A percentile compares a stretch with the other conserved stretches of the same genome.
Evolutionary conservation across 1,140 invertebrate genomes (phyloP).

Genomic region (Maniola jurtina): DNA sequence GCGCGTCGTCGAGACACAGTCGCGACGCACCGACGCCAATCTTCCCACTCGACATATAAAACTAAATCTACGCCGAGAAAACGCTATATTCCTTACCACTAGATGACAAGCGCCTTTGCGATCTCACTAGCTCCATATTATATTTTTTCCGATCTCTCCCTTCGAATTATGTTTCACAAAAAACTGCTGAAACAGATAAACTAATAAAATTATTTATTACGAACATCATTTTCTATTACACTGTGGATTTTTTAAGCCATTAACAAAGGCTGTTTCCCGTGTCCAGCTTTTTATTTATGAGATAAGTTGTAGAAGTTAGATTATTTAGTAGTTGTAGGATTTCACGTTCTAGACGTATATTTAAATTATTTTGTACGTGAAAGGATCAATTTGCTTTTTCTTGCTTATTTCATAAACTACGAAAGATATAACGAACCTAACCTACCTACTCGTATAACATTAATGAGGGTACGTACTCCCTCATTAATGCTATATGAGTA

Average conservation of each 20-base stretch:
- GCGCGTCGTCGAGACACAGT: conserved; percentile 51
- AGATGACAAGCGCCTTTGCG: conserved; percentile 27
- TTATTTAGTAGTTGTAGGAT: too few species aligned
- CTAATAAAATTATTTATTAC: conserved; percentile 16
- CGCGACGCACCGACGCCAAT: conserved; percentile 60
- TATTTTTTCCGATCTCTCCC: conserved; percentile 16
- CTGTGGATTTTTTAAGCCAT: background rate
- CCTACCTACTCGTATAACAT: too few species aligned
- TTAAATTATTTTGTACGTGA: background rate
- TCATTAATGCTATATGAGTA: conserved; percentile 30
- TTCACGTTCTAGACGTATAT: too few species aligned
- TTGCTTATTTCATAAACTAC: conserved; percentile 27
- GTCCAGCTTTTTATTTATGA: too few species aligned
- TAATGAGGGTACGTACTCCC: too few species aligned
- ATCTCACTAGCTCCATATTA: conserved; percentile 14
- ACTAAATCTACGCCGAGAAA: conserved; percentile 49
- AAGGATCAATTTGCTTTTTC: background rate
- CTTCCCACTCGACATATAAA: conserved; percentile 59
- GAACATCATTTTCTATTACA: background rate
- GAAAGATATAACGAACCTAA: too few species aligned
- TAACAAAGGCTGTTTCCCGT: too few species aligned
- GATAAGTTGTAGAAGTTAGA: too few species aligned
- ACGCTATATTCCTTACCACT: conserved; percentile 31
- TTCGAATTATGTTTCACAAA: conserved; percentile 22
- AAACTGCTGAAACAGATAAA: conserved; percentile 7